Evolutionary conservation across 2,113 vertebrate species (phyloP).

Genomic region (Sula dactylatra): DNA sequence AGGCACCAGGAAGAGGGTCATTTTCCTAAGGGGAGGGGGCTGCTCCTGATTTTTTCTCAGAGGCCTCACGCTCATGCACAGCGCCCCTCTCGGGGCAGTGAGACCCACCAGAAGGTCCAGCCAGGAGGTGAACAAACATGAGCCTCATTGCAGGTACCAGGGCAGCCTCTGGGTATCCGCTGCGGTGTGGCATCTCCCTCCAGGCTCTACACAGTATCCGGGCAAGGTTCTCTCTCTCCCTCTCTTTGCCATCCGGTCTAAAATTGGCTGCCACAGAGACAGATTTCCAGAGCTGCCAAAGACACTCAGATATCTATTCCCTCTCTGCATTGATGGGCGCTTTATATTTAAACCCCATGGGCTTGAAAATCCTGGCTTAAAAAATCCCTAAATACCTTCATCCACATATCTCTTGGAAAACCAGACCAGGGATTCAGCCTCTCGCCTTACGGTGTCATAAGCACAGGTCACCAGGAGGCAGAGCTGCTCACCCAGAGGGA

Average conservation of each 20-base stretch:
- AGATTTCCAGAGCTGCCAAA: neutral
- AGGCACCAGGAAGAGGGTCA: neutral
- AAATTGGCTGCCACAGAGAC: neutral
- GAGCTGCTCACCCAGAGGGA: neutral
- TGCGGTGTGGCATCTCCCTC: accelerated
- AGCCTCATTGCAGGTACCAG: neutral
- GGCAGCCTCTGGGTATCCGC: neutral
- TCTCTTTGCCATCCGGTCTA: neutral
- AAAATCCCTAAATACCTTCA: slow-evolving; percentile 17
- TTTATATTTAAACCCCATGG: neutral
- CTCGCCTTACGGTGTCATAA: neutral
- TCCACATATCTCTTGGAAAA: neutral
- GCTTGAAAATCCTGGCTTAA: slow-evolving; percentile 8
- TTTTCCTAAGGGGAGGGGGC: neutral
- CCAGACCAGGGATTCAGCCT: neutral
- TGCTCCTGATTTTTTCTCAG: neutral
- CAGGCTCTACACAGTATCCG: neutral
- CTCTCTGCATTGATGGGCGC: neutral
- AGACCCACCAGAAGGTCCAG: neutral
- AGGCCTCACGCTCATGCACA: neutral
- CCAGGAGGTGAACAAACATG: neutral
- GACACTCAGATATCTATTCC: neutral
- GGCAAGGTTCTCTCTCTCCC: neutral
- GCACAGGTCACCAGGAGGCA: neutral
- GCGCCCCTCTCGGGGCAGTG: accelerated